phyloP scores from a whole-genome alignment of 2,888 invertebrate species.

The Rhaphigaster nebulosa region DNA sequence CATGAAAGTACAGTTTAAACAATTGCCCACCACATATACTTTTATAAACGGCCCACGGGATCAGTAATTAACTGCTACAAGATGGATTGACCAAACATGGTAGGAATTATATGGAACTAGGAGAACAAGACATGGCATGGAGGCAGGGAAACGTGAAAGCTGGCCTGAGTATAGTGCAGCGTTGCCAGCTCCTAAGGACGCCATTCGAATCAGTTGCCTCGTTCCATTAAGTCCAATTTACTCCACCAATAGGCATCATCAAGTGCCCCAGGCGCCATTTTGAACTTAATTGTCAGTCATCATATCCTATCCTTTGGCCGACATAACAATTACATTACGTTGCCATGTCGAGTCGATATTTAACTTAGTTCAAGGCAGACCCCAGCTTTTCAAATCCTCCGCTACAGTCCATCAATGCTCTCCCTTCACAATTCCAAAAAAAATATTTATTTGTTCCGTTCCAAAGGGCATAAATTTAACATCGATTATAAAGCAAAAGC shows the following conservation, averaged over 20 bases:
- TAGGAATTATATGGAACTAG: neutral
- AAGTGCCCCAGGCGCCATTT: neutral
- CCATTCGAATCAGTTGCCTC: neutral
- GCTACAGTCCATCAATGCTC: neutral
- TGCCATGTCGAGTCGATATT: neutral
- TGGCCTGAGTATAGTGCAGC: neutral
- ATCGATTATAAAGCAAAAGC: too few species aligned
- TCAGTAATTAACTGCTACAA: neutral
- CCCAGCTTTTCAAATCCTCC: neutral
- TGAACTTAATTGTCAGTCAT: neutral
- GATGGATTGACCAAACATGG: neutral
- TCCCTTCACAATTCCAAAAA: neutral
- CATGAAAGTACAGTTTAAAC: too few species aligned
- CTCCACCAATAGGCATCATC: neutral
- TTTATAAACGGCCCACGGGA: neutral
- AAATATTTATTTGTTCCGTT: too few species aligned
- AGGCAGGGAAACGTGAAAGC: constrained; percentile 23
- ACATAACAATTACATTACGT: neutral
- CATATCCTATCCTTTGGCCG: neutral
- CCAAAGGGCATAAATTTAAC: too few species aligned
- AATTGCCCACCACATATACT: too few species aligned
- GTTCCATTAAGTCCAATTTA: constrained; percentile 9
- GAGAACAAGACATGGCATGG: neutral
- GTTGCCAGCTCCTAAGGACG: constrained; percentile 45
- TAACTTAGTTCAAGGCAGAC: neutral